Percentiles rank a stretch among this genome's conserved stretches.
Evolutionary conservation across 2,797 vertebrate genomes (phyloP).

Genomic region (Margarornis squamiger): DNA sequence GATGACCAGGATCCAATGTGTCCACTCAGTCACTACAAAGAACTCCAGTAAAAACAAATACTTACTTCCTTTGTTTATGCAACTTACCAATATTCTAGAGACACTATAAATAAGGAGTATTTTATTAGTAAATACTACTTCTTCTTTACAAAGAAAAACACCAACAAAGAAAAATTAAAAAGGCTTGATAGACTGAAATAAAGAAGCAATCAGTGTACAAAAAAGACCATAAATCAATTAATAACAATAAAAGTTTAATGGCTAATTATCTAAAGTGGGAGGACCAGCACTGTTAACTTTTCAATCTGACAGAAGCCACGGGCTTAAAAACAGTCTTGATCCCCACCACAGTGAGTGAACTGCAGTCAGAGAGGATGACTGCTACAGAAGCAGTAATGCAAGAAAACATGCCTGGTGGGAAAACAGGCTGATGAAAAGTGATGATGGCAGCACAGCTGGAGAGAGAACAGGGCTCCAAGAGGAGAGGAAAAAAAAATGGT

Average conservation of each 20-base stretch:
- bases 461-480: background rate
- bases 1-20: background rate
- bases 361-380: background rate
- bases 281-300: background rate
- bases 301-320: fast-evolving
- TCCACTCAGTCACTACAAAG: background rate
- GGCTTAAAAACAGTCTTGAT: background rate
- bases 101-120: background rate
- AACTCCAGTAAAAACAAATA: background rate
- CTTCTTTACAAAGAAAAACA: background rate
- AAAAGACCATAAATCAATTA: background rate
- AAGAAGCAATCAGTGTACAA: background rate
- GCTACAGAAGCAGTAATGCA: background rate
- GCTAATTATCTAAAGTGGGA: background rate
- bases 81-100: background rate
- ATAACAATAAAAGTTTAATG: background rate
- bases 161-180: background rate
- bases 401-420: background rate
- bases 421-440: background rate
- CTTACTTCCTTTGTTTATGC: background rate
- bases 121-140: background rate
- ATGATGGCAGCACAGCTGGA: background rate
- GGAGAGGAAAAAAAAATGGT: background rate
- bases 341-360: fast-evolving
- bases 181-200: background rate